Evolutionary conservation across 2,113 vertebrate genomes (phyloP), one percentile per base, ranked within the genome.

Genomic region (Puntigrus tetrazona): DNA sequence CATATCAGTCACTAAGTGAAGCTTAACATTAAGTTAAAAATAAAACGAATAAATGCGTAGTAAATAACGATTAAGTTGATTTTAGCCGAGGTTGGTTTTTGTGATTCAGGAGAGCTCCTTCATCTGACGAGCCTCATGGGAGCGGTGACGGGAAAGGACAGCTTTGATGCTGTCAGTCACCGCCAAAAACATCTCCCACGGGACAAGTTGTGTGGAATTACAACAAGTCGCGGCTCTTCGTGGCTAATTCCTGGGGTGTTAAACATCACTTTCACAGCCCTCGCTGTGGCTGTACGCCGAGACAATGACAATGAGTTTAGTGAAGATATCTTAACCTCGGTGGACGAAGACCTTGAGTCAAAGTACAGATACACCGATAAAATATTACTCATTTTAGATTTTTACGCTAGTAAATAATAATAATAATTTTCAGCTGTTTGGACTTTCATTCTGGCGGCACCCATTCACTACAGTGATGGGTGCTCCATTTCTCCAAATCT

Each of bases 131-230:
- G 3, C 27, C 52, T 38, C 34, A 3, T 78, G 76, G 76, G 76
- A 61, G n/a, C n/a, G 20, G 74, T 77, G 74, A 34, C 31, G 8
- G 34, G 34, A 78, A 59, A 78, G 76, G 76, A 61, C 76, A 41
- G 52, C 55, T 78, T 78, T 78, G 55, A 59, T 61, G 52, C 31
- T 20, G 76, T 78, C 76, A 78, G 55, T 78, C 76, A 78, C 55
- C 22, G n/a, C 55, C n/a, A 25, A 61, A 78, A 61, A 59, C 76
- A 78, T 43, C 34, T 61, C 76, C 76, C 76, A 61, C 2, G 34
- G 55, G 76, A 59, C 34, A 38, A 16, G 36, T 27, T 61, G 55
- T 59, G 3, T 78, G 76, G 55, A 78, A 78, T 78, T 78, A 61
- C 76, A 61, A 78, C 52, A 59, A 61, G 11, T 61, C 59, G 1